Base-by-base conservation (phyloP, 2,888 invertebrate species). In the Yponomeuta cagnagella region DNA sequence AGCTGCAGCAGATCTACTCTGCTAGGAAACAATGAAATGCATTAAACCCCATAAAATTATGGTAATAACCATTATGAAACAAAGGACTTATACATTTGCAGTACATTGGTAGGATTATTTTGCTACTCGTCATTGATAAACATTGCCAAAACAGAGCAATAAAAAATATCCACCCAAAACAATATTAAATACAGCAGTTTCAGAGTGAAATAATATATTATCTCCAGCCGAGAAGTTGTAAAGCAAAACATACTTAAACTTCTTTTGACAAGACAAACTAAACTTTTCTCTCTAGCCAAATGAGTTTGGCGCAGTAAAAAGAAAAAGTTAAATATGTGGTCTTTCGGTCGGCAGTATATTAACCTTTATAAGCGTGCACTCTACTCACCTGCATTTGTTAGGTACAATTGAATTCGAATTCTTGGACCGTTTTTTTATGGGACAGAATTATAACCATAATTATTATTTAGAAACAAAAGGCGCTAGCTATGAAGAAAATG, bases 181-280 rank as follows among this genome's bases (percentile, higher is more conserved):
- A 64, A 64, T 10, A 31, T 67, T 43, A 67, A 67, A 67, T 67
- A 67, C 65, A 10, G 10, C 65, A 30, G 31, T 65, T 15, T 67
- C 33, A 9, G 10, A 12, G 67, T 43, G n/a, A 67, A 12, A 30
- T 12, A 67, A 67, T 37, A 31, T 33, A 33, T 43, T 37, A 67
- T 33, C 43, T 43, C 43, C n/a, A 43, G 67, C 43, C 43, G n/a
- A 2, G 33, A 43, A 67, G 67, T 67, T 67, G 37, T 12, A 43
- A 37, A 37, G 31, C 37, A 67, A 67, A 67, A 10, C 43, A 67
- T 43, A 43, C 67, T 67, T 43, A 10, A 8, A n/a, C 6, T 67
- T 67, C 15, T 30, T 67, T 67, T 33, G 43, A 43, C 37, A 37
- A 66, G 37, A 37, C 66, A 66, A 66, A 66, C 67, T 43, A 12